Conservation (phyloP, 2,797 vertebrate genomes). For the Argya squamiceps region DNA sequence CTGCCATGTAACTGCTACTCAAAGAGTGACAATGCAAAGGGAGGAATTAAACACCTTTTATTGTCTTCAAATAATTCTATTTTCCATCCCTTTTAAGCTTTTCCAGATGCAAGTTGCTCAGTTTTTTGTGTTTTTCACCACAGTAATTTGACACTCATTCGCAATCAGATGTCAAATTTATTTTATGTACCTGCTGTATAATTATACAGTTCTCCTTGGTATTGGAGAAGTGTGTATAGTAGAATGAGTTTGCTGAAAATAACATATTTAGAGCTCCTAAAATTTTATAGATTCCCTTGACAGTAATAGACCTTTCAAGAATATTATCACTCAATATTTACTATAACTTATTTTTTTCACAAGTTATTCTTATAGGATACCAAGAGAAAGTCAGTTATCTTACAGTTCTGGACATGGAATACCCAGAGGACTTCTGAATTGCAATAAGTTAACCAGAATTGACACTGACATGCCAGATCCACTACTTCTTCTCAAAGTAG, state of each 20-base stretch:
- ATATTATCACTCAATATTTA: neutral
- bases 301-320: neutral
- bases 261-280: neutral
- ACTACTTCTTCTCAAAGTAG: neutral
- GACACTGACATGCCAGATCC: neutral
- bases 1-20: neutral
- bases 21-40: neutral
- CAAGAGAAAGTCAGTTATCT: neutral
- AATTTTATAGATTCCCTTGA: neutral
- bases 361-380: neutral
- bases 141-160: conserved; percentile 27
- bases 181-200: neutral
- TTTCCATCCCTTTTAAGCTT: neutral
- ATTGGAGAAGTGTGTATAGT: neutral
- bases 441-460: neutral
- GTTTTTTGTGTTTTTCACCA: conserved; percentile 2
- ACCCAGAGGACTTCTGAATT: neutral
- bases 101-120: neutral
- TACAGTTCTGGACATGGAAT: neutral
- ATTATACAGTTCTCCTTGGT: neutral
- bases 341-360: neutral
- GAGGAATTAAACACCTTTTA: neutral
- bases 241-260: neutral
- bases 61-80: neutral
- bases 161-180: conserved; percentile 16